A percentile compares a stretch with the other conserved stretches of the same genome.
Conservation (phyloP, 1,140 invertebrate species). For the Pristionchus pacificus region DNA sequence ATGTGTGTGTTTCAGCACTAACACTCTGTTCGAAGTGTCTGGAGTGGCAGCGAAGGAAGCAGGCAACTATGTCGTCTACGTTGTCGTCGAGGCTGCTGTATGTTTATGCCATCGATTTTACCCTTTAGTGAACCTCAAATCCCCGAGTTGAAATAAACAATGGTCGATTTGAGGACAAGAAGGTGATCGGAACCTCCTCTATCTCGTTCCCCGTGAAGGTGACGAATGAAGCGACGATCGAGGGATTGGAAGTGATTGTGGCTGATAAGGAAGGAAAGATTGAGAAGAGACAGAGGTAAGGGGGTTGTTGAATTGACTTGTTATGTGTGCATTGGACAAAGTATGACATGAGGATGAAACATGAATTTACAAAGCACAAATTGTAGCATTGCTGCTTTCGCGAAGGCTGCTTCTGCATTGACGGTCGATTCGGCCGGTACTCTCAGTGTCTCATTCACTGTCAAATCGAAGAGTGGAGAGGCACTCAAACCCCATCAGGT, state of each 20-base stretch:
- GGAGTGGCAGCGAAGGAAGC: not conserved
- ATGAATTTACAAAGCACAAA: no score
- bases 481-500: constrained; percentile 26
- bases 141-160: not conserved
- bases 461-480: constrained; percentile 23
- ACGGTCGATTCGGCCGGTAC: not conserved
- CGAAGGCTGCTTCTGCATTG: not conserved
- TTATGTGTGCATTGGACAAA: not conserved
- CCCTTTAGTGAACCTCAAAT: no score
- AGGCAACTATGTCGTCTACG: not conserved
- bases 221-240: not conserved
- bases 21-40: not conserved
- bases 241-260: not conserved
- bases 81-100: not conserved
- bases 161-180: not conserved
- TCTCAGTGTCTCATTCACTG: constrained; percentile 12
- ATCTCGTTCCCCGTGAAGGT: not conserved
- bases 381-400: not conserved
- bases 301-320: no score
- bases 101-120: not conserved
- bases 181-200: not conserved
- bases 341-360: no score
- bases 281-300: not conserved
- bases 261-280: not conserved
- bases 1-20: not conserved